Percentiles rank a stretch among this genome's conserved stretches.
Conservation (phyloP, 2,113 vertebrate species). For the Podarcis cretensis region DNA sequence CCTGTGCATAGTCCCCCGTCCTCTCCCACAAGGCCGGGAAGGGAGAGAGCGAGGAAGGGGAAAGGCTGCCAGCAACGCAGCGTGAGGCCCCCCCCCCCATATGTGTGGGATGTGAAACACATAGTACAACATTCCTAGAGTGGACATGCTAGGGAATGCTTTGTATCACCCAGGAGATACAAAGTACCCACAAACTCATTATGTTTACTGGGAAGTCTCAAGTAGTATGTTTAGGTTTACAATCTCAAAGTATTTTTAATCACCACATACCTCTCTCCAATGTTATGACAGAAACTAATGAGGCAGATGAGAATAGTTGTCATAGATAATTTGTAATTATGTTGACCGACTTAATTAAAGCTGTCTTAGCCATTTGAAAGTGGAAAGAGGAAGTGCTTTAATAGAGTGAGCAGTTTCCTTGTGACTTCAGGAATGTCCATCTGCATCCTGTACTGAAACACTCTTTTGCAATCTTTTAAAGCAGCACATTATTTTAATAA, state of each 20-base stretch:
- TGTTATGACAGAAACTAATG: not conserved
- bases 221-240: not conserved
- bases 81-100: too few relatives aligned
- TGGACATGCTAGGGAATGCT: not conserved
- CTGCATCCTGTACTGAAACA: slow-evolving; percentile 67
- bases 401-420: slow-evolving; percentile 58
- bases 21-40: too few relatives aligned
- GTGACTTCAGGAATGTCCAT: slow-evolving; percentile 62
- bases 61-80: too few relatives aligned
- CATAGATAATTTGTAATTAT: slow-evolving; percentile 12
- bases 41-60: too few relatives aligned
- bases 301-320: not conserved
- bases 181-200: not conserved
- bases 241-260: not conserved
- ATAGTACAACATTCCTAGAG: too few relatives aligned
- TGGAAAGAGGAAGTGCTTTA: slow-evolving; percentile 66
- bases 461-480: slow-evolving; percentile 58
- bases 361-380: slow-evolving; percentile 55
- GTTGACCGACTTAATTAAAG: not conserved
- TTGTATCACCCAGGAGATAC: too few relatives aligned
- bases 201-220: not conserved
- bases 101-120: too few relatives aligned
- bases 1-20: too few relatives aligned
- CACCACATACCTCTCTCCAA: not conserved
- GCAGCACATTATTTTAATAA: slow-evolving; percentile 21